Conservation (phyloP, 2,113 vertebrate genomes). For the Pelecanoides urinatrix region DNA sequence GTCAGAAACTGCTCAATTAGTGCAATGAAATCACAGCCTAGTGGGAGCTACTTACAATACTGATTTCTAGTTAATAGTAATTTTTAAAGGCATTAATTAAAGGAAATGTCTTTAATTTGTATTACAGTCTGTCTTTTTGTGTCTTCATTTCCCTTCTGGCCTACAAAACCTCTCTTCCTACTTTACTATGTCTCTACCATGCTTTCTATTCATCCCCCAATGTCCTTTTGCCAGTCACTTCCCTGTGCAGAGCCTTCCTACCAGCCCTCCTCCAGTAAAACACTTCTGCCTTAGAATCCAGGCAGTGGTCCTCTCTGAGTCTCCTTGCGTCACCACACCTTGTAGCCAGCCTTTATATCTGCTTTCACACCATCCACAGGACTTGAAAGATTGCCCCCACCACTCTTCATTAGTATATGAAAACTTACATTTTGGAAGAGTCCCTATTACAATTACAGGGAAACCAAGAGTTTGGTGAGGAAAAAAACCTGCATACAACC, state of each 20-base stretch:
- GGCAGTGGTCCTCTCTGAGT: not conserved
- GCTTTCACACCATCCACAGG: not conserved
- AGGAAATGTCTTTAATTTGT: not conserved
- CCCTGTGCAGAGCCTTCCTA: not conserved
- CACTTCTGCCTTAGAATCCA: not conserved
- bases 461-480: not conserved
- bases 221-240: not conserved
- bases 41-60: not conserved
- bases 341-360: not conserved
- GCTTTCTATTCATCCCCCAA: not conserved
- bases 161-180: not conserved
- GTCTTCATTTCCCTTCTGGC: not conserved
- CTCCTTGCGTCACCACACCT: not conserved
- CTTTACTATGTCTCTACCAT: not conserved
- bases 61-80: not conserved
- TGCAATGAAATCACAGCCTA: not conserved
- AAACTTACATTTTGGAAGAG: not conserved
- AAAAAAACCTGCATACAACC: not conserved
- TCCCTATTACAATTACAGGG: not conserved
- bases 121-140: not conserved
- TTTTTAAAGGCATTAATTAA: slow-evolving; percentile 11
- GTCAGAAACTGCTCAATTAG: not conserved
- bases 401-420: not conserved
- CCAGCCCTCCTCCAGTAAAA: not conserved
- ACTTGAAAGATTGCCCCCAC: not conserved